Evolutionary conservation across 2,113 vertebrate genomes (phyloP).

Genomic region (Podarcis muralis): DNA sequence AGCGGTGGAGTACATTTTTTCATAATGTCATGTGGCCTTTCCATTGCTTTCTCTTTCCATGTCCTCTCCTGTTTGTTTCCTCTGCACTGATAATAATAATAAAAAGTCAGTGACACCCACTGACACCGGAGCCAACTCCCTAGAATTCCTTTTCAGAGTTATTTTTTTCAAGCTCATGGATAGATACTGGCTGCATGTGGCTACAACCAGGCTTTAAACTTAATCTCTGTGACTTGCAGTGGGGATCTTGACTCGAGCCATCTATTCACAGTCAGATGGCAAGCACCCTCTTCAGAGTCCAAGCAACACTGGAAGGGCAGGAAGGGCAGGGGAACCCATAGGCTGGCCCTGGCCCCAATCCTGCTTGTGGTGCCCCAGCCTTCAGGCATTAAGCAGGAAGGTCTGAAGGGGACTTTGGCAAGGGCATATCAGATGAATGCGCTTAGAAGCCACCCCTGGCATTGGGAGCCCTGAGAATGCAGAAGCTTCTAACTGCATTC

Average conservation of each 20-base stretch:
- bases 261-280: not conserved
- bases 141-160: slow-evolving; percentile 5
- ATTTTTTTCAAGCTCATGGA: not conserved
- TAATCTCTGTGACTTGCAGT: not conserved
- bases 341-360: too few species aligned
- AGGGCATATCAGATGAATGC: too few species aligned
- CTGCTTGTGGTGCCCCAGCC: too few species aligned
- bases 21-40: slow-evolving; percentile 24
- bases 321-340: too few species aligned
- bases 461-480: too few species aligned
- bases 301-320: too few species aligned
- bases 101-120: not conserved
- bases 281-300: too few species aligned
- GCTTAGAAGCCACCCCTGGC: too few species aligned
- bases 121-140: slow-evolving; percentile 1
- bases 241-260: not conserved
- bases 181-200: not conserved
- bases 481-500: too few species aligned
- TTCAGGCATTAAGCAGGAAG: too few species aligned
- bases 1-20: slow-evolving; percentile 33
- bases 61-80: slow-evolving; percentile 19
- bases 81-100: not conserved
- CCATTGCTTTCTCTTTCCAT: slow-evolving; percentile 44
- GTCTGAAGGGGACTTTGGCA: too few species aligned
- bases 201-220: not conserved